Evolutionary conservation across 2,797 vertebrate species (phyloP), one percentile per base, ranked within the genome.

Genomic region (Sebastes paucispinis): DNA sequence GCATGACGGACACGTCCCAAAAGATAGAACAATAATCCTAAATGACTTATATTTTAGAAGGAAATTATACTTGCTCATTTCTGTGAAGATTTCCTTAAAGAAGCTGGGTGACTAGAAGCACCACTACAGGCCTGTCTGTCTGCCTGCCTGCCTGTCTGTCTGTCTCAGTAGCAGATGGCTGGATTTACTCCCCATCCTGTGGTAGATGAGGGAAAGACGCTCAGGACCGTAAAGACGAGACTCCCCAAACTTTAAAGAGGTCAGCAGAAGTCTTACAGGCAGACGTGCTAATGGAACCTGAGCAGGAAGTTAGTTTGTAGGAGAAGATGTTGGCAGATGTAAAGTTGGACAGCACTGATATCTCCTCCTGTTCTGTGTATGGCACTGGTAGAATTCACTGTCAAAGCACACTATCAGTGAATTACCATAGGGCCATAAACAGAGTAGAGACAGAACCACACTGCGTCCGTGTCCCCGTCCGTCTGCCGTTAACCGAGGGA

Each of bases 321-420:
- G 6, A 47, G 47, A 43, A 12, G 9, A 52, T 64, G 50, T 32
- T 74, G 25, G 39, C 59, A 31, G 29, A 1, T 57, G 50, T 36
- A 29, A 54, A 2, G 12, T 74, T 62, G 95, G 95, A 93, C 95
- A 92, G 91, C 95, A 93, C 93, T 60, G 62, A 13, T 25, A 85
- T 92, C 79, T 92, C 9, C 98, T 98, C 98, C 98, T 99, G 97
- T 99, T 97, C 98, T 99, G 98, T 99, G 97, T 99, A 98, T 99
- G 98, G 98, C 98, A 99, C 98, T 99, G 98, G 98, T 99, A 99
- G 98, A 99, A 99, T 99, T 99, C 98, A 99, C 98, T 99, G 98
- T 99, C 97, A 97, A 96, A 97, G 96, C 95, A 96, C 95, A 96
- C 96, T 94, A 98, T 99, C 98, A 99, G 98, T 99, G 98, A 99